Evolutionary conservation across 1,140 invertebrate species (phyloP).

Genomic region (Diuraphis noxia): DNA sequence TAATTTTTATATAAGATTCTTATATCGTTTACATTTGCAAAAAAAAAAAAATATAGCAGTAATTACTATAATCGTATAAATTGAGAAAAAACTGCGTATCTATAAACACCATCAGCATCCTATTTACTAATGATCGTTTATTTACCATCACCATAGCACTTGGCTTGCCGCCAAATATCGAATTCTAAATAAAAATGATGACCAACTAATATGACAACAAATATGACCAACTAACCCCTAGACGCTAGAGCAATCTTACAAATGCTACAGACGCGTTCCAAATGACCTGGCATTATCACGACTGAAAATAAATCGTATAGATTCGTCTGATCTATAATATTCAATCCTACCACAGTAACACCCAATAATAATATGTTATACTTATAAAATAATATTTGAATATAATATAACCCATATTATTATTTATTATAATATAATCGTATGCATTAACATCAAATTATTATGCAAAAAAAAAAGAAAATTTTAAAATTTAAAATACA

Average conservation of each 20-base stretch:
- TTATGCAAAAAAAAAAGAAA: too few relatives aligned
- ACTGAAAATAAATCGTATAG: background rate
- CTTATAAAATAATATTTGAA: background rate
- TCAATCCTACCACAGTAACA: background rate
- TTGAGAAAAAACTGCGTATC: background rate
- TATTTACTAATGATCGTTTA: constrained; percentile 9
- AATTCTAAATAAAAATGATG: too few relatives aligned
- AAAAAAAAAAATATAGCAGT: background rate
- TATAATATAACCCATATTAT: too few relatives aligned
- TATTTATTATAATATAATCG: background rate
- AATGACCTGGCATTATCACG: background rate
- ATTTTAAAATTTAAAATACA: too few relatives aligned
- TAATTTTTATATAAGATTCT: background rate
- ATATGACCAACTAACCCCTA: too few relatives aligned
- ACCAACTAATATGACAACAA: too few relatives aligned
- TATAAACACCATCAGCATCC: background rate
- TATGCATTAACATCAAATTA: too few relatives aligned
- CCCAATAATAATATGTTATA: background rate
- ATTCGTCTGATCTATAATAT: background rate
- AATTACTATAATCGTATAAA: background rate
- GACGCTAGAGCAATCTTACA: background rate
- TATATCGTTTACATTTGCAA: background rate
- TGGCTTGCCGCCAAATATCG: background rate
- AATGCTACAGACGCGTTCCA: background rate
- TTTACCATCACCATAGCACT: background rate